These are phyloP conservation scores for Poecilus cupreus DNA, from an alignment of 2,888 invertebrate species.

Conservation along the genomic window DNA sequence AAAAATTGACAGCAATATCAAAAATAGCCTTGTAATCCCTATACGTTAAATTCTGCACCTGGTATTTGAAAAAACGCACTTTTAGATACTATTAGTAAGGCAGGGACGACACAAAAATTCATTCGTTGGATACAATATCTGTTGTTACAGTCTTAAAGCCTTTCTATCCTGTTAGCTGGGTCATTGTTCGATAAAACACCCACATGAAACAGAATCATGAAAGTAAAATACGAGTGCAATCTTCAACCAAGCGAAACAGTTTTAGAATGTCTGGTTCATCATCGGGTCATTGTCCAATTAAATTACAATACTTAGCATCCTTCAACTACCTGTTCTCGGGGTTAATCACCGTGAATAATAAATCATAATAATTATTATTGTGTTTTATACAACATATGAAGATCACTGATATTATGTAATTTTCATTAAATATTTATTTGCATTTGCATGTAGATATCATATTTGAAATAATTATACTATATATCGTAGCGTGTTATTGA, in stretches of 20 bases:
- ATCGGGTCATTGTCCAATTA: constrained; percentile 52
- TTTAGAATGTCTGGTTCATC: constrained; percentile 33
- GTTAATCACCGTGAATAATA: constrained; percentile 25
- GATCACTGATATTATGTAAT: not conserved
- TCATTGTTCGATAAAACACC: constrained; percentile 28
- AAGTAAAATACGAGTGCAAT: constrained; percentile 15
- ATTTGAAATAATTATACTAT: no score
- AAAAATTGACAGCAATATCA: no score
- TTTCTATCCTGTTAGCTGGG: constrained; percentile 18
- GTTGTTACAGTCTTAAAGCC: not conserved
- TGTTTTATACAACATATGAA: not conserved
- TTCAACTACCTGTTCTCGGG: constrained; percentile 11
- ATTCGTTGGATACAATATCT: no score
- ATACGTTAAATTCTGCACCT: no score
- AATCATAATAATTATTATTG: not conserved
- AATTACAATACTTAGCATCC: constrained; percentile 29
- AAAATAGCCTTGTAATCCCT: no score
- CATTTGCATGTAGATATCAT: no score
- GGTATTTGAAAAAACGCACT: no score
- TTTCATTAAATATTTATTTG: constrained; percentile 1
- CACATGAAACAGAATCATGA: constrained; percentile 12
- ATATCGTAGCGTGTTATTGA: no score
- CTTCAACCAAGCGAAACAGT: constrained; percentile 38
- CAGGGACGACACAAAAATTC: not conserved
- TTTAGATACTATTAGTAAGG: no score